Percentiles rank a stretch among this genome's conserved stretches.
Evolutionary conservation across 2,888 invertebrate genomes (phyloP).

Genomic region (Cryptocephalus primarius): DNA sequence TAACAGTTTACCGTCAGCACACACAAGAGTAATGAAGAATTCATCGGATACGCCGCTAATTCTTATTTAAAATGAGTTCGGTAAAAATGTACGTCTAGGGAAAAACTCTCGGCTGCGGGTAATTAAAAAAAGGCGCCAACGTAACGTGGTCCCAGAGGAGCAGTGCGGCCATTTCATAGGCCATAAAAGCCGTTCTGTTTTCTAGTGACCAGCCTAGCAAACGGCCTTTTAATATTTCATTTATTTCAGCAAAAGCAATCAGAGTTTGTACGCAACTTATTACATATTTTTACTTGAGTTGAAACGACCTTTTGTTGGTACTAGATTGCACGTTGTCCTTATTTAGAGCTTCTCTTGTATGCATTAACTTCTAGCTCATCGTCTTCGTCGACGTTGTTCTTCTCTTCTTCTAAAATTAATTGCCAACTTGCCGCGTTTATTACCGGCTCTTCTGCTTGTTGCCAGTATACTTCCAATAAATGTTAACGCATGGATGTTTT

Average conservation of each 20-base stretch:
- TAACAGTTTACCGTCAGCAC: constrained; percentile 18
- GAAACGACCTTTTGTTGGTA: constrained; percentile 23
- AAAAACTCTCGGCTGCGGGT: constrained; percentile 25
- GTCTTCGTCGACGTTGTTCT: background rate
- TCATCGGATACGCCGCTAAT: constrained; percentile 21
- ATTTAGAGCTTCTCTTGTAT: constrained; percentile 11
- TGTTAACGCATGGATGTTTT: no score
- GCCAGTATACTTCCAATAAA: no score
- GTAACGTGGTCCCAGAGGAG: no score
- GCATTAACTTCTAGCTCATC: constrained; percentile 15
- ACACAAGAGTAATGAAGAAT: constrained; percentile 16
- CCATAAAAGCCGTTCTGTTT: no score
- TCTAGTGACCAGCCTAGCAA: no score
- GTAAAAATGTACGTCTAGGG: constrained; percentile 31
- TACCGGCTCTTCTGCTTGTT: background rate
- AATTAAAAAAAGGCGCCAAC: constrained; percentile 26
- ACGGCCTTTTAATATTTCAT: constrained; percentile 22
- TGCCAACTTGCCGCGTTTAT: constrained; percentile 11
- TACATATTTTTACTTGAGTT: constrained; percentile 21
- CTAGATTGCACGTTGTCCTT: no score
- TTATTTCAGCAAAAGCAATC: constrained; percentile 25
- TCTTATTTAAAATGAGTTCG: constrained; percentile 32
- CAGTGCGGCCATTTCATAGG: no score
- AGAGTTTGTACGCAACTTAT: constrained; percentile 21
- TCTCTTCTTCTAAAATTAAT: constrained; percentile 19